Evolutionary conservation across 2,797 vertebrate genomes (phyloP), one percentile per base, ranked within the genome.

Genomic region (Rhinophrynus dorsalis): DNA sequence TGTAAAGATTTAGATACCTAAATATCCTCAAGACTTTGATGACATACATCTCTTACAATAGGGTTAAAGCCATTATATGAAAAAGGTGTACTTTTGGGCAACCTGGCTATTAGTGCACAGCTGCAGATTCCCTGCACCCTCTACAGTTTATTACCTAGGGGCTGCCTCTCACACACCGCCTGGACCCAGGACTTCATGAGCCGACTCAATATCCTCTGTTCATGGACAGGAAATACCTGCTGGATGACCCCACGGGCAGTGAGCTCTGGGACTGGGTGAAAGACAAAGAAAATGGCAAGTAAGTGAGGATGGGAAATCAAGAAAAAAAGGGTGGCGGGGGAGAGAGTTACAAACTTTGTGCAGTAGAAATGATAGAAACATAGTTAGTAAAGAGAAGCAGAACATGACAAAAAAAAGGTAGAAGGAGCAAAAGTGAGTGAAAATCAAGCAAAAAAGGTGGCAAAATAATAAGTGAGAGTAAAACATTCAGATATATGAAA

Each of bases 181-280:
- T 98, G 95, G 56, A 99, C 96, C 96, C 96, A 99, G 0, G 94
- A 96, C 86, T 95, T 96, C 95, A 98, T 96, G 67, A 98, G 88
- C 81, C 96, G 90, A 79, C 93, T 91, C 75, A 99, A 91, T 85
- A 98, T 96, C 72, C 94, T 89, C 83, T 96, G 95, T 76, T 99
- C 96, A 0, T 98, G 96, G 54, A 99, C 90, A 0, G 96, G 96
- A 82, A 98, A 97, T 20, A 96, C 84, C 86, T 99, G 95, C 85
- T 94, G 94, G 85, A 98, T 95, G 80, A 98, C 94, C 1, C 95
- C 96, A 1, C 96, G 86, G 0, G 96, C 94, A 0, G 83, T 91
- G 84, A 98, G 83, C 88, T 99, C 96, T 0, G 95, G 94, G 76
- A 98, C 96, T 98, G 84, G 20, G 47, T 66, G 60, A n/a, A 3